Percentiles rank a stretch among this genome's conserved stretches.
Evolutionary conservation across 2,797 vertebrate genomes (phyloP).

Genomic region (Chiloscyllium punctatum): DNA sequence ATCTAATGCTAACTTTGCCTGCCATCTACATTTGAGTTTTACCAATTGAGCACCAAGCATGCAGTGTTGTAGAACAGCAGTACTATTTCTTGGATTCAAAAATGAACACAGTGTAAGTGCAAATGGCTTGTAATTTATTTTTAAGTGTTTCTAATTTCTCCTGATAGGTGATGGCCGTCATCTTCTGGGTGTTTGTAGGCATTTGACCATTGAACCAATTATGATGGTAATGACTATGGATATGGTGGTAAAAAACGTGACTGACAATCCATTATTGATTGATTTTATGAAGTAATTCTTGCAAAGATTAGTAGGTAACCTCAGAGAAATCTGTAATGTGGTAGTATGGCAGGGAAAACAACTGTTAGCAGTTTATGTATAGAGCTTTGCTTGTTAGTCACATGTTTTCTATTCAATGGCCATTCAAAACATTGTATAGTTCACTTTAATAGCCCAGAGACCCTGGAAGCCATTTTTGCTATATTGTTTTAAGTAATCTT

Average conservation of each 20-base stretch:
- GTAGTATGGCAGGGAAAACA: neutral
- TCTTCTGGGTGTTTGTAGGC: neutral
- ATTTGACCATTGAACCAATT: neutral
- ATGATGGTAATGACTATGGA: neutral
- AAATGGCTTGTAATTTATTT: neutral
- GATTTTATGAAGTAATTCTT: neutral
- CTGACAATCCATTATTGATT: neutral
- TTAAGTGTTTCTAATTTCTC: neutral
- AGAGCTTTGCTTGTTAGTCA: neutral
- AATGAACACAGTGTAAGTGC: neutral
- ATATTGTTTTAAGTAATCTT: neutral
- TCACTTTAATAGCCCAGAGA: neutral
- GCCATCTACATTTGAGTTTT: too few species aligned
- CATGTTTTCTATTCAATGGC: neutral
- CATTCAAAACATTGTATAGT: neutral
- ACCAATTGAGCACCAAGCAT: too few species aligned
- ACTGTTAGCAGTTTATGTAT: neutral
- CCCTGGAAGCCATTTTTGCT: neutral
- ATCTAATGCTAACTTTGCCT: neutral
- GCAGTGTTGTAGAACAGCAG: too few species aligned
- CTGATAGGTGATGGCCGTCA: neutral
- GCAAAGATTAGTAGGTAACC: neutral
- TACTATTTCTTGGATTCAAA: neutral
- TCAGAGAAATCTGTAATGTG: neutral
- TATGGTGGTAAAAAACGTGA: neutral